Evolutionary conservation across 2,888 invertebrate genomes (phyloP).

Genomic region (Polyploca ridens): DNA sequence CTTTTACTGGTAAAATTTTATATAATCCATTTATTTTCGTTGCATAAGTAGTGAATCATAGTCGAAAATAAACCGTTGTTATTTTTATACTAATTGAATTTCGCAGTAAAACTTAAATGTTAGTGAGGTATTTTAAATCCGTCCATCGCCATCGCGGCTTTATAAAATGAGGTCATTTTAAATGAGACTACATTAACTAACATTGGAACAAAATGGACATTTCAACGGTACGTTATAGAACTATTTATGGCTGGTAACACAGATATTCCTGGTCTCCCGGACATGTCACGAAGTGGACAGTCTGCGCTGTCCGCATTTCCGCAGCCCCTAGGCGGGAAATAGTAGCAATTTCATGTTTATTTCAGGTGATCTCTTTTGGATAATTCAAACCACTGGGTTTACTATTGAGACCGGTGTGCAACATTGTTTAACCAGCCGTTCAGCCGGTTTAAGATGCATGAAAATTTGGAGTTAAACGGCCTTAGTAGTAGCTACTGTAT

Average conservation of each 20-base stretch:
- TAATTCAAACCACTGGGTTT: slow-evolving; percentile 51
- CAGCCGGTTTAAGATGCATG: no score
- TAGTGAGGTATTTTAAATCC: not conserved
- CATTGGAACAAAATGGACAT: slow-evolving; percentile 26
- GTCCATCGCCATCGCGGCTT: not conserved
- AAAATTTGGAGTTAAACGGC: no score
- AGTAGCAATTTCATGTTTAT: slow-evolving; percentile 66
- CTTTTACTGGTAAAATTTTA: no score
- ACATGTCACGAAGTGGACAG: slow-evolving; percentile 62
- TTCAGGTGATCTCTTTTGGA: slow-evolving; percentile 60
- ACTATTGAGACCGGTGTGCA: not conserved
- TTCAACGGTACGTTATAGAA: slow-evolving; percentile 40
- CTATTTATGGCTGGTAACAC: slow-evolving; percentile 49
- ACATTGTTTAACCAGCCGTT: no score
- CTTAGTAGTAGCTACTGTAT: no score
- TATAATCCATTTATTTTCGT: no score
- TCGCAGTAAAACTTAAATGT: not conserved
- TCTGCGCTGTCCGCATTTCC: slow-evolving; percentile 60
- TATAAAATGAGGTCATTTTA: slow-evolving; percentile 1
- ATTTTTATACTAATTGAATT: slow-evolving; percentile 5
- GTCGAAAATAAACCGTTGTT: not conserved
- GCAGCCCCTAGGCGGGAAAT: slow-evolving; percentile 59
- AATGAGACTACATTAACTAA: slow-evolving; percentile 15
- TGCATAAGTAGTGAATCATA: not conserved
- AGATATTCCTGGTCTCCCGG: slow-evolving; percentile 57